phyloP scores from a whole-genome alignment of 1,140 invertebrate genomes.

The Belonocnema kinseyi region DNA sequence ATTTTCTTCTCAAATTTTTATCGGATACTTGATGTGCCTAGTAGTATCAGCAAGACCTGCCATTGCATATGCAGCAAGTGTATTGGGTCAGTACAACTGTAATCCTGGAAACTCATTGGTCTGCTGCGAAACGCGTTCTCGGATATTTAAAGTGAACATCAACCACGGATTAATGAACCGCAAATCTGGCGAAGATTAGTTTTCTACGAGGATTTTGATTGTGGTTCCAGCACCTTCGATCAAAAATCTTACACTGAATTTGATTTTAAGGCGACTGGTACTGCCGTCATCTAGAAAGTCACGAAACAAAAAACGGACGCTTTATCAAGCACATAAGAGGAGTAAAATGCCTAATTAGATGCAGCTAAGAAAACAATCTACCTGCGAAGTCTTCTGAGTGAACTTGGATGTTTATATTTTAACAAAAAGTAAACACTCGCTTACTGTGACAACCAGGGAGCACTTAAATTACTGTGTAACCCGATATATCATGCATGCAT shows the following conservation, averaged over 20 bases:
- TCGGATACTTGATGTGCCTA: too few relatives aligned
- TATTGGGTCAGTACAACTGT: not conserved
- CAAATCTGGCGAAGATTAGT: not conserved
- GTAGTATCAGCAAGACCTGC: too few relatives aligned
- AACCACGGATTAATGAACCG: too few relatives aligned
- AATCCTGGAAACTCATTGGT: too few relatives aligned
- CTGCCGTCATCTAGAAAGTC: not conserved
- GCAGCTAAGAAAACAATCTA: not conserved
- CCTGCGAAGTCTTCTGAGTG: not conserved
- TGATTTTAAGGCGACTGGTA: not conserved
- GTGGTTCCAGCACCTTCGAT: conserved; percentile 1
- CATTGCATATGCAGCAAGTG: conserved; percentile 41
- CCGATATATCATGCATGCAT: too few relatives aligned
- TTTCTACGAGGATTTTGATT: conserved; percentile 30
- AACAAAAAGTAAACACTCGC: not conserved
- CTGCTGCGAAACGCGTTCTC: too few relatives aligned
- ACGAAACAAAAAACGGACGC: not conserved
- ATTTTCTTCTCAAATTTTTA: too few relatives aligned
- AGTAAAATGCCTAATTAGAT: not conserved
- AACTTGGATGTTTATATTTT: not conserved
- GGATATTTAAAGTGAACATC: too few relatives aligned
- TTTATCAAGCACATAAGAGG: not conserved
- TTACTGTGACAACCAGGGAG: not conserved
- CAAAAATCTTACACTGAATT: not conserved
- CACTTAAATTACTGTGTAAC: not conserved